Conservation (phyloP, 2,113 vertebrate genomes). For the Heterochromis multidens region DNA sequence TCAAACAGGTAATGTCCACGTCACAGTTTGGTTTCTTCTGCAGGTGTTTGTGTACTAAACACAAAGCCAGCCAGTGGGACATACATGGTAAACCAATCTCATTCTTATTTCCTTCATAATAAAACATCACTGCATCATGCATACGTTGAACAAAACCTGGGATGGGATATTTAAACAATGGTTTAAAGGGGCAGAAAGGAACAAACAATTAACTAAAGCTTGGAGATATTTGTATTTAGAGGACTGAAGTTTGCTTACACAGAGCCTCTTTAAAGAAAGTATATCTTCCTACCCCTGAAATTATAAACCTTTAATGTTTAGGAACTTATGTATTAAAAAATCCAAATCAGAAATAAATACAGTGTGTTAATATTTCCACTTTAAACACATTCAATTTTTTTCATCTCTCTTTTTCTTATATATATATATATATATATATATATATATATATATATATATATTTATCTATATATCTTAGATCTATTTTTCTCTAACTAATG, state of each 20-base stretch:
- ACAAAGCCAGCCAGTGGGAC: neutral
- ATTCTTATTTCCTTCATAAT: neutral
- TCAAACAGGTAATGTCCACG: neutral
- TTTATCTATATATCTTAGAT: no score
- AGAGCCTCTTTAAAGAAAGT: neutral
- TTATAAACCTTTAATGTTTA: neutral
- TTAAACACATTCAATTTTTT: neutral
- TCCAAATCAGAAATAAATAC: neutral
- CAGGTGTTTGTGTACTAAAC: neutral
- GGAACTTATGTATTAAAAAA: neutral
- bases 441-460: no score
- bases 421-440: no score
- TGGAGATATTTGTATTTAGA: neutral
- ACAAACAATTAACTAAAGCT: neutral
- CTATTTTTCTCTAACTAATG: rapidly evolving
- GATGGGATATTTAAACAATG: neutral
- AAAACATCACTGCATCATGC: neutral
- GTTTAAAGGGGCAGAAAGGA: neutral
- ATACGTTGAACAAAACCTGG: neutral
- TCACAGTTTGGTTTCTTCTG: neutral
- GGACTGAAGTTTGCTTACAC: neutral
- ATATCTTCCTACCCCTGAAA: neutral
- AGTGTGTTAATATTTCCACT: neutral
- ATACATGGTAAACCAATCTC: neutral
- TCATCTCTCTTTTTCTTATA: neutral